These are phyloP conservation scores for Phycodurus eques DNA, from an alignment of 2,113 vertebrate species.

Conservation along the genomic window DNA sequence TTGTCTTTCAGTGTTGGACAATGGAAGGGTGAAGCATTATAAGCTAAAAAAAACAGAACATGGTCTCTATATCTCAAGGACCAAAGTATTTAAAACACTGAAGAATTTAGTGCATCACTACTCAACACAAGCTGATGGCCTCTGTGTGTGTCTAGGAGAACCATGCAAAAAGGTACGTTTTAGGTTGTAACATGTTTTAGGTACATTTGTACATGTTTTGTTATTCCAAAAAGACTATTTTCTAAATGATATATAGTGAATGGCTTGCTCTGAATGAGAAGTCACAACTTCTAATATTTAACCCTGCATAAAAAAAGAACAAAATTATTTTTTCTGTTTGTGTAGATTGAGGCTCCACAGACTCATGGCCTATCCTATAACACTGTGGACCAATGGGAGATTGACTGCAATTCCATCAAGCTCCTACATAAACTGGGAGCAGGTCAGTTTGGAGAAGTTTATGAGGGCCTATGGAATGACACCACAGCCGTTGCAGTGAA, in stretches of 20 bases:
- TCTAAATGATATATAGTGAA: too few relatives aligned
- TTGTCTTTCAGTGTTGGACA: constrained; percentile 79
- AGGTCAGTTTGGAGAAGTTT: constrained; percentile 95
- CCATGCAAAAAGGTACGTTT: constrained; percentile 85
- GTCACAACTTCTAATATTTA: neutral
- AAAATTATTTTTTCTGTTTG: neutral
- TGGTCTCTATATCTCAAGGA: constrained; percentile 73
- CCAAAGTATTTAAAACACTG: constrained; percentile 74
- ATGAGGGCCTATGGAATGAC: constrained; percentile 89
- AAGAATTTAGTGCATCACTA: constrained; percentile 82
- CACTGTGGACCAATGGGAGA: constrained; percentile 95
- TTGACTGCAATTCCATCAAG: constrained; percentile 81
- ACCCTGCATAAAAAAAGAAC: neutral
- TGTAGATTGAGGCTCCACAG: constrained; percentile 55
- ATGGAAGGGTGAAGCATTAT: constrained; percentile 85
- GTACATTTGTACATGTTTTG: neutral
- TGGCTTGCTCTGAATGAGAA: neutral
- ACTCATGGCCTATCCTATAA: constrained; percentile 85
- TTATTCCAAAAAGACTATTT: neutral
- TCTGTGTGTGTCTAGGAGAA: constrained; percentile 78
- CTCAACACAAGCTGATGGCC: constrained; percentile 71
- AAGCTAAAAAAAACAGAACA: constrained; percentile 75
- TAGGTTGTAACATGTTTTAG: neutral
- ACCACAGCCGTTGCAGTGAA: constrained; percentile 90
- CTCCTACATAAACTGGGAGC: constrained; percentile 83